Conservation (phyloP, 53 echinoderm and acorn worm genomes). For the Holothuria leucospilota region DNA sequence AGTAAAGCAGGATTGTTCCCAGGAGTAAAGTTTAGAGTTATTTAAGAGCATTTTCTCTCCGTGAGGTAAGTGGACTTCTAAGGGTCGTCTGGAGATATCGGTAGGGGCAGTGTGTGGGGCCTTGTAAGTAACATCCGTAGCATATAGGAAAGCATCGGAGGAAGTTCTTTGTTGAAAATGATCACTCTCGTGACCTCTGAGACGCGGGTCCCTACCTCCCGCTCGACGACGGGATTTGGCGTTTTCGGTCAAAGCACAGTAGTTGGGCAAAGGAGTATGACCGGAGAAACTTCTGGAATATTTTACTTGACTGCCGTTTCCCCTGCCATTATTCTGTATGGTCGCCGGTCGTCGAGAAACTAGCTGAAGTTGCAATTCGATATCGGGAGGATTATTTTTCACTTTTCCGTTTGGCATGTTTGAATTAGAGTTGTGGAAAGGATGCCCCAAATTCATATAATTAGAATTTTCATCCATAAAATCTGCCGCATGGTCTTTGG, state of each 20-base stretch:
- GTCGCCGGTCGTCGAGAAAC: constrained; percentile 8
- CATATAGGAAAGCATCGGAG: constrained; percentile 2
- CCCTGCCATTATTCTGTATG: neutral
- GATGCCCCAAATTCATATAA: neutral
- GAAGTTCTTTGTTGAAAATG: neutral
- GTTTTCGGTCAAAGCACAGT: constrained; percentile 63
- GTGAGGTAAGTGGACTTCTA: constrained; percentile 21
- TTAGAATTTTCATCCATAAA: neutral
- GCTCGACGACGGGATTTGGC: constrained; percentile 50
- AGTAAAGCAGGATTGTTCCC: constrained; percentile 31
- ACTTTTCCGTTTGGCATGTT: neutral
- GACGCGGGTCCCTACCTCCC: neutral
- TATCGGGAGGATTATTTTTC: neutral
- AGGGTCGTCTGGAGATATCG: neutral
- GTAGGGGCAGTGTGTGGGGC: constrained; percentile 35
- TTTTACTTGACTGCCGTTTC: neutral
- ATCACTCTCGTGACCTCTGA: constrained; percentile 1
- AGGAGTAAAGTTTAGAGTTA: constrained; percentile 17
- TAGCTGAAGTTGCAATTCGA: constrained; percentile 5
- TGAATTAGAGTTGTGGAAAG: neutral
- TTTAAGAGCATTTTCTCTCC: constrained; percentile 32
- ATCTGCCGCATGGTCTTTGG: neutral
- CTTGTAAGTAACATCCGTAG: constrained; percentile 1
- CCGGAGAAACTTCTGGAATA: neutral
- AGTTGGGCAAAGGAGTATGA: constrained; percentile 51